A percentile compares a stretch with the other conserved stretches of the same genome.
These are phyloP conservation scores for Tetrax tetrax DNA, from an alignment of 2,113 vertebrate genomes.

Conservation along the genomic window DNA sequence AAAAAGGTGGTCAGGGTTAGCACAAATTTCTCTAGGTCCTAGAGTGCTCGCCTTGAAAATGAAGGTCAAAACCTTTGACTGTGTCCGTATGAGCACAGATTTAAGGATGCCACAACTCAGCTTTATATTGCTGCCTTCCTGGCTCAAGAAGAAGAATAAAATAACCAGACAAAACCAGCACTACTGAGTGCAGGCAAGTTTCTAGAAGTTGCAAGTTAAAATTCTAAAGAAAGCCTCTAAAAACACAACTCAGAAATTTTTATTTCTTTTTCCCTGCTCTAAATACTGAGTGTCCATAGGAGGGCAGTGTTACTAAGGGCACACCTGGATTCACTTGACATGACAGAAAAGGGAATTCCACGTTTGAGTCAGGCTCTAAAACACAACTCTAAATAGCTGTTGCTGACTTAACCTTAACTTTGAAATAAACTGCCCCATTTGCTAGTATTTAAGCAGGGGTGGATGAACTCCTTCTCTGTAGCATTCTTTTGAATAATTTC, in stretches of 20 bases:
- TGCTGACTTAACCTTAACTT: neutral
- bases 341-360: neutral
- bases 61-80: neutral
- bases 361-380: neutral
- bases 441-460: accelerated
- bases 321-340: neutral
- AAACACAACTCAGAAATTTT: neutral
- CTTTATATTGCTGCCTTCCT: neutral
- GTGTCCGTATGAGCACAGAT: neutral
- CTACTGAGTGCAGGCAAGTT: neutral
- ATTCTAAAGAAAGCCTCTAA: neutral
- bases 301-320: neutral
- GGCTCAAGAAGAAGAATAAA: neutral
- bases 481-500: neutral
- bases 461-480: neutral
- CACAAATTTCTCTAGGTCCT: neutral
- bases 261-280: neutral
- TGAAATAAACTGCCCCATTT: neutral
- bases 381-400: neutral
- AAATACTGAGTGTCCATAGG: accelerated
- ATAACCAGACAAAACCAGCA: neutral
- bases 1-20: neutral
- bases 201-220: neutral
- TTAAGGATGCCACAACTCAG: neutral
- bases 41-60: neutral